Conservation (phyloP, 2,888 invertebrate genomes). For the Euspilapteryx auroguttella region DNA sequence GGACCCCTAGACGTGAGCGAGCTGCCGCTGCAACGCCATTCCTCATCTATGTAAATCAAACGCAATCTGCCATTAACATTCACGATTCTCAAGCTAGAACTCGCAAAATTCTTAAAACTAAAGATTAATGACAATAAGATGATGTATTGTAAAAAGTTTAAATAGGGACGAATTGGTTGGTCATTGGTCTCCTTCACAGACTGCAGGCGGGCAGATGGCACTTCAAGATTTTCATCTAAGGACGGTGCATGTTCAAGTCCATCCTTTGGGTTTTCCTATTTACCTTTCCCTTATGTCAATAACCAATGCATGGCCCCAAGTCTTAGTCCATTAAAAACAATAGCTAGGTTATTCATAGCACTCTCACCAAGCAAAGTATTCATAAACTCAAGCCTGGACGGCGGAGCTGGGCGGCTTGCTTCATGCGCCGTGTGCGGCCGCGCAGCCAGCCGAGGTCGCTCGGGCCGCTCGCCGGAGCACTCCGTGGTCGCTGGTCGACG, state of each 20-base stretch:
- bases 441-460: slow-evolving; percentile 14
- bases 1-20: slow-evolving; percentile 40
- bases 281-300: too few species aligned
- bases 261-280: too few species aligned
- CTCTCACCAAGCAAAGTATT: slow-evolving; percentile 16
- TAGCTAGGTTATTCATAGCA: neutral
- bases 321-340: too few species aligned
- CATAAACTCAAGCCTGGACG: slow-evolving; percentile 31
- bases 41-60: slow-evolving; percentile 22
- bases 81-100: neutral
- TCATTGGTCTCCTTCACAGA: too few species aligned
- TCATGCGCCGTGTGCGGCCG: slow-evolving; percentile 32
- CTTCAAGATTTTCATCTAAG: too few species aligned
- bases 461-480: slow-evolving; percentile 24
- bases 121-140: too few species aligned
- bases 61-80: neutral
- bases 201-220: too few species aligned
- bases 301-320: too few species aligned
- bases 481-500: slow-evolving; percentile 41
- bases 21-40: slow-evolving; percentile 45
- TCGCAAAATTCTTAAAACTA: neutral
- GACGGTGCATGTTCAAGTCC: too few species aligned
- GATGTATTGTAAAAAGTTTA: too few species aligned
- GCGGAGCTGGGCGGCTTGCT: slow-evolving; percentile 15
- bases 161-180: too few species aligned